phyloP scores from a whole-genome alignment of 2,888 invertebrate species.

The Amiota mariae region DNA sequence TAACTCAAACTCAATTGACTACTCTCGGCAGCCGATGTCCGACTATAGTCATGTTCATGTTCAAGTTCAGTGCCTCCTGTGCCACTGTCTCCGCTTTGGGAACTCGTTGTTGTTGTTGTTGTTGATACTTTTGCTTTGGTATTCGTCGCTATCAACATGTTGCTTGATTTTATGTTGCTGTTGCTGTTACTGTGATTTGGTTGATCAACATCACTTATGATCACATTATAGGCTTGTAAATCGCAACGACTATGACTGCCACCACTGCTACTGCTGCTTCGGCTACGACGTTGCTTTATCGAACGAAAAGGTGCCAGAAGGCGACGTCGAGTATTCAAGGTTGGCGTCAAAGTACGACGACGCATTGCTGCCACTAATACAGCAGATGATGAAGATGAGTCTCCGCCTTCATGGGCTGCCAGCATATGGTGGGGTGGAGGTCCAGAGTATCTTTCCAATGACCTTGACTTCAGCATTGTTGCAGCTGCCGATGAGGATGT shows the following conservation, averaged over 20 bases:
- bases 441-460: constrained; percentile 67
- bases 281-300: constrained; percentile 69
- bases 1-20: constrained; percentile 68
- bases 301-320: constrained; percentile 67
- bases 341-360: constrained; percentile 53
- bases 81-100: constrained; percentile 69
- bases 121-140: constrained; percentile 41
- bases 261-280: constrained; percentile 69
- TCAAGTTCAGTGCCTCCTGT: constrained; percentile 70
- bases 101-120: constrained; percentile 56
- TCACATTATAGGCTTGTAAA: constrained; percentile 52
- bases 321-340: constrained; percentile 60
- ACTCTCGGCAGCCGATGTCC: constrained; percentile 59
- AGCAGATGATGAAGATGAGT: background rate
- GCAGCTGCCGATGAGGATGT: constrained; percentile 16
- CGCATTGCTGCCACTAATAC: constrained; percentile 14
- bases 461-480: constrained; percentile 64
- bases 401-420: constrained; percentile 38
- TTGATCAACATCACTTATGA: constrained; percentile 47
- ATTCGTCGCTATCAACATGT: constrained; percentile 18
- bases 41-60: constrained; percentile 63
- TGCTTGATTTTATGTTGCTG: background rate
- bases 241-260: constrained; percentile 49
- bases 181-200: constrained; percentile 17
- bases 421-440: constrained; percentile 58